These are phyloP conservation scores for Charadrius vociferus DNA, from an alignment of 2,113 vertebrate genomes.

Conservation along the genomic window DNA sequence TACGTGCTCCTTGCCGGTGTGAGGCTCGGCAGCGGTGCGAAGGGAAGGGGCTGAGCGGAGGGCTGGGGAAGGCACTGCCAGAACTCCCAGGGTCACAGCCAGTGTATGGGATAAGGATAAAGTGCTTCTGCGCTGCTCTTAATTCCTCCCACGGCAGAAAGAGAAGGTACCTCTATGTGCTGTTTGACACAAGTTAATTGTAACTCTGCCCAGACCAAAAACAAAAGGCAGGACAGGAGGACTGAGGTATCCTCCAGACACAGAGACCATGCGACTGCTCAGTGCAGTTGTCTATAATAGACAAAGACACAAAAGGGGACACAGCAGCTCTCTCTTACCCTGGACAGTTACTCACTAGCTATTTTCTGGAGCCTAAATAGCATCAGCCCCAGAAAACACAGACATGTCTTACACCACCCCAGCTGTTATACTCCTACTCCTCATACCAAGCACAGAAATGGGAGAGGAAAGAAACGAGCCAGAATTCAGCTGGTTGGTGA, in stretches of 20 bases:
- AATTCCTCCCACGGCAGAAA: not conserved
- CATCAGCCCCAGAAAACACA: not conserved
- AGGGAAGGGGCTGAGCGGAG: not conserved
- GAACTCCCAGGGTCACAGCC: rapidly evolving
- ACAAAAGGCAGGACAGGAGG: too few relatives aligned
- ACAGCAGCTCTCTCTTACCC: not conserved
- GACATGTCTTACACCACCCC: not conserved
- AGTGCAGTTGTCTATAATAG: rapidly evolving
- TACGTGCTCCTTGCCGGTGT: rapidly evolving
- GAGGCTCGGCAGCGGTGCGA: not conserved
- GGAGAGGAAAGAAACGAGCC: not conserved
- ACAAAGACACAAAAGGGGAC: not conserved
- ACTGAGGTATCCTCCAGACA: not conserved
- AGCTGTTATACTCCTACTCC: not conserved
- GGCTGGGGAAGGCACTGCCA: not conserved
- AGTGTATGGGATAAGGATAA: not conserved
- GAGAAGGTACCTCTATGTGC: not conserved
- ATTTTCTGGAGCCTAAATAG: not conserved
- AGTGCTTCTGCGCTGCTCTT: not conserved
- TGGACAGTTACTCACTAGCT: rapidly evolving
- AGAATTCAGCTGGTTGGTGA: not conserved
- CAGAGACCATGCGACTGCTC: not conserved
- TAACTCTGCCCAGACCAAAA: not conserved
- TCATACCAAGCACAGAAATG: not conserved
- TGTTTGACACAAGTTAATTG: not conserved